Base-by-base conservation (phyloP, 2,797 vertebrate genomes). In the Pseudopleuronectes americanus region DNA sequence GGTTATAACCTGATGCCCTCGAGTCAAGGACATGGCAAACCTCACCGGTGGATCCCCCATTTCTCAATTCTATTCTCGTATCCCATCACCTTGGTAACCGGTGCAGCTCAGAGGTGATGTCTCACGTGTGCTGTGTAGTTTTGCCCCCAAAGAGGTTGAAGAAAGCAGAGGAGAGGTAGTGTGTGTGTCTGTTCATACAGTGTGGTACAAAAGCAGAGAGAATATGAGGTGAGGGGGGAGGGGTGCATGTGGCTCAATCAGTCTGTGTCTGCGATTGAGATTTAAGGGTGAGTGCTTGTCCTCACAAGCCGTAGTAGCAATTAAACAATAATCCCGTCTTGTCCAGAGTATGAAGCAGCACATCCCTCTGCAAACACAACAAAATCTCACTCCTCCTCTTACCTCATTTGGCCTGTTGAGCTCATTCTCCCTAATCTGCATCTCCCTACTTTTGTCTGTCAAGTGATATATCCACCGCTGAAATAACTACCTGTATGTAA, bases 81-180 rank as follows among this genome's bases (percentile, higher is more conserved):
- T 43, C 17, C 52, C 45, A 78, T 94, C 92, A 84, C 92, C 92
- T 83, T 92, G 90, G 88, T 79, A 93, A 93, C 91, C 53, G 12
- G 65, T 60, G 56, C 65, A 72, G 78, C 77, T 84, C 65, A 78
- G 80, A 80, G 76, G 74, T 87, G 87, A 91, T 78, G 66, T 74
- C 68, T 83, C 64, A 67, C 36, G 58, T 57, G 31, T 64, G 26
- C 47, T 59, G 24, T 67, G 13, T 47, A 53, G 6, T 64, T 57
- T 14, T 31, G 23, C 33, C 31, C 62, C 57, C 43, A 59, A 76
- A 65, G 47, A 61, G 67, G 43, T 56, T 58, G 43, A 33, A 54
- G 33, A 48, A 54, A 74, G 74, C 31, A 61, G 56, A 68, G 49
- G 60, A 73, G 63, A 76, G 61, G 73, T 75, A 83, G 26, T 83